These are phyloP conservation scores for Chrysocyon brachyurus DNA, from an alignment of 2,797 vertebrate genomes.

Conservation along the genomic window DNA sequence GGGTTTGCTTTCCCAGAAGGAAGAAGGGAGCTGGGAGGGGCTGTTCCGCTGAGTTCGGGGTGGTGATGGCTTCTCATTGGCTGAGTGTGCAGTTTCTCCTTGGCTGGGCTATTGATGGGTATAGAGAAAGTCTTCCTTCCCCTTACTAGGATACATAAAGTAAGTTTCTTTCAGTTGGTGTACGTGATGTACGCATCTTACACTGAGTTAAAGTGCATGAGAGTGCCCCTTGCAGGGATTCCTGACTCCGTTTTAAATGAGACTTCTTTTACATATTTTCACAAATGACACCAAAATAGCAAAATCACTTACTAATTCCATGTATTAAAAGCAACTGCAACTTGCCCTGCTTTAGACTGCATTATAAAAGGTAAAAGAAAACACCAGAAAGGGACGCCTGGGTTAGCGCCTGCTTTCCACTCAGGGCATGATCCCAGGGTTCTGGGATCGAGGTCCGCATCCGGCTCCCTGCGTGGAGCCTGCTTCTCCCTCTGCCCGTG, in stretches of 20 bases:
- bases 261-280: not conserved
- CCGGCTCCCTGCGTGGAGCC: too few species aligned
- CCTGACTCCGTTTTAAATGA: not conserved
- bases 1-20: not conserved
- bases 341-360: not conserved
- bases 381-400: too few species aligned
- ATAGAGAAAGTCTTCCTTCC: not conserved
- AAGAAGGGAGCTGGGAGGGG: not conserved
- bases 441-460: too few species aligned
- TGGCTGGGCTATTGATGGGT: not conserved
- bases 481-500: too few species aligned
- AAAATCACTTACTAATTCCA: not conserved
- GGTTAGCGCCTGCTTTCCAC: too few species aligned
- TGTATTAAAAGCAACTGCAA: not conserved
- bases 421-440: too few species aligned
- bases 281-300: not conserved
- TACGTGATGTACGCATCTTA: not conserved
- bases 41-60: not conserved
- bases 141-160: not conserved
- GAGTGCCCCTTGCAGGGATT: not conserved
- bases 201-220: not conserved
- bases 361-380: not conserved
- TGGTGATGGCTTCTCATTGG: not conserved
- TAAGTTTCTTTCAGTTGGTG: not conserved
- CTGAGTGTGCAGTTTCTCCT: not conserved